phyloP scores from a whole-genome alignment of 2,797 vertebrate species.

The Acanthurus leucopareius region DNA sequence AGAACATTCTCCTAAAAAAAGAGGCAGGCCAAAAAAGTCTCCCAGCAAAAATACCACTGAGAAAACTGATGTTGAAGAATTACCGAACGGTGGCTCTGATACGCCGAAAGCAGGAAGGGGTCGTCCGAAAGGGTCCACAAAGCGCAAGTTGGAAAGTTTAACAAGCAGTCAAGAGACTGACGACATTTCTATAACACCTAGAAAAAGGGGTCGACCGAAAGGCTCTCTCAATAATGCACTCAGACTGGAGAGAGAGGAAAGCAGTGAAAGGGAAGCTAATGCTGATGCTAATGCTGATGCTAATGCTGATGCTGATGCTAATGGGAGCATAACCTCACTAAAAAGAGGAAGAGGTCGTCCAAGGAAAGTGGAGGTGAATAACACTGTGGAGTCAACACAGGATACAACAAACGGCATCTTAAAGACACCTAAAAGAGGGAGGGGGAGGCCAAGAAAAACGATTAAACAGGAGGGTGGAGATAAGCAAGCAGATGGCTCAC shows the following conservation, averaged over 20 bases:
- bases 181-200: conserved; percentile 29
- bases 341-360: conserved; percentile 34
- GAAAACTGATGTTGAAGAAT: conserved; percentile 14
- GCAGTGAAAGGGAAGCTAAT: conserved; percentile 21
- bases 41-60: conserved; percentile 36
- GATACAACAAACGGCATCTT: conserved; percentile 24
- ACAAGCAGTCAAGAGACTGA: conserved; percentile 43
- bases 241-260: neutral
- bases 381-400: neutral
- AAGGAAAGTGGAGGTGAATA: conserved; percentile 44
- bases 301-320: neutral
- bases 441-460: conserved; percentile 68
- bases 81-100: conserved; percentile 67
- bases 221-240: conserved; percentile 69
- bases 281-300: neutral
- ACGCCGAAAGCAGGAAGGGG: conserved; percentile 65
- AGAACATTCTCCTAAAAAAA: conserved; percentile 59
- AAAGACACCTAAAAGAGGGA: conserved; percentile 26
- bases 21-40: conserved; percentile 77
- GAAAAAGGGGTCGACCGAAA: conserved; percentile 76
- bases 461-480: neutral
- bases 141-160: conserved; percentile 54
- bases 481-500: conserved; percentile 26
- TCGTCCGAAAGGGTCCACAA: conserved; percentile 66
- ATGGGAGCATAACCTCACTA: neutral